phyloP scores from a whole-genome alignment of 2,113 vertebrate genomes.

The Lepus europaeus region DNA sequence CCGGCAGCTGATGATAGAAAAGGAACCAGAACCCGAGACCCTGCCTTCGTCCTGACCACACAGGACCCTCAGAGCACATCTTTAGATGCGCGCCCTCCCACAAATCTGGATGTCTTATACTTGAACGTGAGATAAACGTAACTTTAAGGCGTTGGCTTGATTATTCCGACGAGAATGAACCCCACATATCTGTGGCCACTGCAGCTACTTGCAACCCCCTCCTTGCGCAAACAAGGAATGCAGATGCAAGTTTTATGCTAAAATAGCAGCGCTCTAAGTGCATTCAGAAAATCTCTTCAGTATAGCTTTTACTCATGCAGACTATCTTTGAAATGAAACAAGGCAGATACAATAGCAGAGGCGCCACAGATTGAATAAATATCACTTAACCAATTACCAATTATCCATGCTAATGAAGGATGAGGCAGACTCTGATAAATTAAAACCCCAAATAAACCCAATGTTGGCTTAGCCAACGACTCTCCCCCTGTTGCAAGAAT shows the following conservation, averaged over 20 bases:
- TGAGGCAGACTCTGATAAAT: conserved; percentile 76
- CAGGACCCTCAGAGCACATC: background rate
- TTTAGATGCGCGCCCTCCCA: conserved; percentile 5
- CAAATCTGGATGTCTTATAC: background rate
- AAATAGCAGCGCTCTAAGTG: conserved; percentile 67
- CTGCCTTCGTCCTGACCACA: background rate
- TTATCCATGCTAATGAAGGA: conserved; percentile 80
- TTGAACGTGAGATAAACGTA: conserved; percentile 18
- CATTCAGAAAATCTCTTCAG: conserved; percentile 79
- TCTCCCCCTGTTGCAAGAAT: conserved; percentile 55
- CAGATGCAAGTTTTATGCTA: conserved; percentile 68
- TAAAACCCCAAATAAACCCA: conserved; percentile 78
- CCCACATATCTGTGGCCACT: background rate
- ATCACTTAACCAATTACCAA: conserved; percentile 83
- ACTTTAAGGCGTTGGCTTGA: conserved; percentile 1
- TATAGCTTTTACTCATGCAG: conserved; percentile 73
- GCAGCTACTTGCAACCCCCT: background rate
- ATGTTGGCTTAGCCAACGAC: conserved; percentile 72
- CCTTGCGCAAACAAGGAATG: background rate
- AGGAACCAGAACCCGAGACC: background rate
- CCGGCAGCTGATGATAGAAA: background rate
- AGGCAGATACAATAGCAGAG: conserved; percentile 81
- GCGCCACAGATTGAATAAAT: conserved; percentile 79
- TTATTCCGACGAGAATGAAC: background rate
- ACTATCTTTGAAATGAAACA: conserved; percentile 75